These are phyloP conservation scores for Hystrix cristata DNA, from an alignment of 2,113 vertebrate genomes.

Conservation along the genomic window DNA sequence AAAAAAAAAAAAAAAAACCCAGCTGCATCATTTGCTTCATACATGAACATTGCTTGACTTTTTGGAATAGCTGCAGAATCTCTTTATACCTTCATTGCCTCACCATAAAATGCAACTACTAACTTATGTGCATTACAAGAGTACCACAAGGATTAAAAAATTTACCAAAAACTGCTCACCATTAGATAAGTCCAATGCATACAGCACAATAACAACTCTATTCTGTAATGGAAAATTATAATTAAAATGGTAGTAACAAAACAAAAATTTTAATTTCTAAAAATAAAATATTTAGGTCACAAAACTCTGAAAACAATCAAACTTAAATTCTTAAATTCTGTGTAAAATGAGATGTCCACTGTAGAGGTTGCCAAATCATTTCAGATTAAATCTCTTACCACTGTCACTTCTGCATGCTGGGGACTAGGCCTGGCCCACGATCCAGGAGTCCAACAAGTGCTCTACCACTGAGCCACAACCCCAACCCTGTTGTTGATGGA, in stretches of 20 bases:
- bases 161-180: constrained; percentile 13
- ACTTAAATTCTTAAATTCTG: neutral
- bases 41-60: neutral
- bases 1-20: neutral
- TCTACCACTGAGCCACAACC: neutral
- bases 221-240: constrained; percentile 23
- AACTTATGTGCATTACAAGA: neutral
- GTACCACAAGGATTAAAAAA: neutral
- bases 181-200: constrained; percentile 32
- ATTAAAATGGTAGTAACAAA: constrained; percentile 28
- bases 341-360: neutral
- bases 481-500: neutral
- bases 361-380: neutral
- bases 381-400: neutral
- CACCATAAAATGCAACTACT: constrained; percentile 9
- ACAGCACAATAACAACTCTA: constrained; percentile 8
- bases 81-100: neutral
- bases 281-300: constrained; percentile 1
- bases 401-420: neutral
- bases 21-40: neutral
- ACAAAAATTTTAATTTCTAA: neutral
- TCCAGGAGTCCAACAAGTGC: neutral
- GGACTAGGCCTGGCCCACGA: neutral
- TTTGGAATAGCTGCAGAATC: neutral
- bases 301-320: neutral